Evolutionary conservation across 2,797 vertebrate species (phyloP).

Genomic region (Danio jaintianensis): DNA sequence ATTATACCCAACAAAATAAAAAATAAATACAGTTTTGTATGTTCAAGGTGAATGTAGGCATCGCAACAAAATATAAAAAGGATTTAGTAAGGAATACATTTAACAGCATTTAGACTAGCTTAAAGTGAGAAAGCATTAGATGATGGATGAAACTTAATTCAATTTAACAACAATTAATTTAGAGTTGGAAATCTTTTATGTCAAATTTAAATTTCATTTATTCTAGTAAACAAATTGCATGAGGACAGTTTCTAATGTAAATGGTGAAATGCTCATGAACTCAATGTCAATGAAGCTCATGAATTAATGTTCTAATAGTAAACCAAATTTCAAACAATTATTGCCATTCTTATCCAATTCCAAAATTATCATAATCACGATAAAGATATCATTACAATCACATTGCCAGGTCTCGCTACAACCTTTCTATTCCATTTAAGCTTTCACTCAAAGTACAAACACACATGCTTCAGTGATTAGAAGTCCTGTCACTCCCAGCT

Average conservation of each 20-base stretch:
- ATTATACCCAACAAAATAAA: neutral
- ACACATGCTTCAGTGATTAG: slow-evolving; percentile 30
- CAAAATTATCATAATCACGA: neutral
- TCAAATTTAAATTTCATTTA: too few relatives aligned
- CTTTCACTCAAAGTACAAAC: slow-evolving; percentile 11
- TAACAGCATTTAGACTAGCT: neutral
- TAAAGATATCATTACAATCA: neutral
- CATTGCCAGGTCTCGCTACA: neutral
- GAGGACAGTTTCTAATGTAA: too few relatives aligned
- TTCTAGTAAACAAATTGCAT: too few relatives aligned
- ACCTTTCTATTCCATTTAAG: slow-evolving; percentile 7
- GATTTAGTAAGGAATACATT: neutral
- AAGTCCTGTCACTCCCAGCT: slow-evolving; percentile 28
- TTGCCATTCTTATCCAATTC: too few relatives aligned
- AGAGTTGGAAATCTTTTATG: too few relatives aligned
- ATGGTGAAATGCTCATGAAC: too few relatives aligned
- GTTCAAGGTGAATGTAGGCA: neutral
- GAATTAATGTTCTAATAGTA: too few relatives aligned
- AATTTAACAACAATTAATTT: neutral
- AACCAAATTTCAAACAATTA: too few relatives aligned
- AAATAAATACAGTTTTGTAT: neutral
- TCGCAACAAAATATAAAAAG: neutral
- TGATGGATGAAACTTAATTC: neutral
- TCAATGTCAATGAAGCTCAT: too few relatives aligned
- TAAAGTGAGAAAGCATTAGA: neutral